Base-by-base conservation (phyloP, 2,797 vertebrate species). In the Dipus sagitta region DNA sequence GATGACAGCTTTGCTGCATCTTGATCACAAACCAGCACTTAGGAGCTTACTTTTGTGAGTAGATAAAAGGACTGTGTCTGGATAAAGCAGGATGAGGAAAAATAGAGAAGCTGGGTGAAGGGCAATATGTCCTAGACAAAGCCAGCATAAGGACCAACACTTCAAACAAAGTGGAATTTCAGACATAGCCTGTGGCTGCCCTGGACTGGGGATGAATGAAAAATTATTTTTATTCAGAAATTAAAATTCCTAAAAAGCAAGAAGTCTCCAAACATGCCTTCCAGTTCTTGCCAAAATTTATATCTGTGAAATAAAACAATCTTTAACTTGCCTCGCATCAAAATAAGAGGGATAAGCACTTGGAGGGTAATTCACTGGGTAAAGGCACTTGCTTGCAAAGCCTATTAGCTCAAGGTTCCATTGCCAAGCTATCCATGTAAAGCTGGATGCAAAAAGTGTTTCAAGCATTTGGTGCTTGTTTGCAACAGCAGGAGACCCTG, bases 1-100 rank as follows among this genome's bases (percentile, higher is more conserved):
- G 88, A 94, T 97, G 97, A 93, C 91, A 96, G 96, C 80, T 98
- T 95, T 97, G 94, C 96, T 96, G 88, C 92, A 96, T 95, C 97
- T 96, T 89, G 93, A 96, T 97, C 95, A 96, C 90, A 92, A 78
- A 92, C 78, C 95, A 96, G 95, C 80, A 93, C 86, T 95, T 95
- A 0, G 17, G 80, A 96, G 34, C 88, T 96, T 82, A 86, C 42
- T 95, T 95, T 78, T 92, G 78, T 90, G 78, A 85, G 28, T 24
- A 79, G 88, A 67, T 54, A 84, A 65, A 91, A 94, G 58, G 71
- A 60, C 42, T 91, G 34, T 60, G 67, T 78, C 95, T 3, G 0
- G 92, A 80, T 91, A 96, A 92, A 85, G 20, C 64, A 78, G 58
- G 12, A 7, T 77, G 58, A 93, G 32, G 23, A 64, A n/a, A 94